Evolutionary conservation across 1,140 invertebrate genomes (phyloP).

Genomic region (Homarus americanus): DNA sequence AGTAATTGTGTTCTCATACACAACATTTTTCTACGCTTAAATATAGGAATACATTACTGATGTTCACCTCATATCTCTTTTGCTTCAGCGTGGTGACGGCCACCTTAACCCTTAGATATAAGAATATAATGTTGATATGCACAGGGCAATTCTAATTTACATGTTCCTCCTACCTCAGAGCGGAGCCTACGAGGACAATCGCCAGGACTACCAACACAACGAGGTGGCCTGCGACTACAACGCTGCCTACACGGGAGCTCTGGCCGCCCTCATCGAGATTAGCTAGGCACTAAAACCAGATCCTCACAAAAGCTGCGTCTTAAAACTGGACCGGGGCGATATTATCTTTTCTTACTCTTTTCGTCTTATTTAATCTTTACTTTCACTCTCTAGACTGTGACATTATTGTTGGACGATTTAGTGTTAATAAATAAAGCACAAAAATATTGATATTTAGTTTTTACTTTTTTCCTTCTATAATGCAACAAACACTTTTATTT

Average conservation of each 20-base stretch:
- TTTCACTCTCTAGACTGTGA: neutral
- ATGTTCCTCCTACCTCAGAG: too few species aligned
- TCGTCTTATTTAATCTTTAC: neutral
- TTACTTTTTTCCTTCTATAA: neutral
- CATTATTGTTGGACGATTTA: neutral
- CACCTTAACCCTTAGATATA: too few species aligned
- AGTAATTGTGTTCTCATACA: too few species aligned
- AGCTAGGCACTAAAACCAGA: neutral
- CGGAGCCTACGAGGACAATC: neutral
- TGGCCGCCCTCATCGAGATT: neutral
- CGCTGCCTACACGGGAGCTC: neutral
- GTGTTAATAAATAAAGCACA: neutral
- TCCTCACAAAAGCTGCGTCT: neutral
- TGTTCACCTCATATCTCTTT: too few species aligned
- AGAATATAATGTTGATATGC: too few species aligned
- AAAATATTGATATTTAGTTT: neutral
- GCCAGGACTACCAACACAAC: slow-evolving; percentile 14
- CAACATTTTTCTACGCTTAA: too few species aligned
- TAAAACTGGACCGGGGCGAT: too few species aligned
- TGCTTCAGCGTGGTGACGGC: too few species aligned
- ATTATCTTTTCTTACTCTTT: neutral
- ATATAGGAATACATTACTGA: too few species aligned
- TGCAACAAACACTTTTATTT: too few species aligned
- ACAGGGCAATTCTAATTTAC: too few species aligned
- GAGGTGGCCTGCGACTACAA: slow-evolving; percentile 36